These are phyloP conservation scores for Caradrina kadenii DNA, from an alignment of 2,888 invertebrate species.

Conservation along the genomic window DNA sequence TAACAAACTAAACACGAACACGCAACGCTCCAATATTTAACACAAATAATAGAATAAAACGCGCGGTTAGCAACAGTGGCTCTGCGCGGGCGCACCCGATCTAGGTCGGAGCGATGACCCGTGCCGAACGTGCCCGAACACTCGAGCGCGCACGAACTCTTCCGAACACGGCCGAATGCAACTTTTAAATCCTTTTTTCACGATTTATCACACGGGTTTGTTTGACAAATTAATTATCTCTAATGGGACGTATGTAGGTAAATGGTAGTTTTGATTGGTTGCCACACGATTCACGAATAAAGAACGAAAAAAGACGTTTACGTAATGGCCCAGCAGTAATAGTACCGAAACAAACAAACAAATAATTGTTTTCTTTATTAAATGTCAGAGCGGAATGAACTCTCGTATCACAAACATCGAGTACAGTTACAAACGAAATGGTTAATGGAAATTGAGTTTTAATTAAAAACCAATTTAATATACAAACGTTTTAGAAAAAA, in stretches of 20 bases:
- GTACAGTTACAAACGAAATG: slow-evolving; percentile 60
- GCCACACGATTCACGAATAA: slow-evolving; percentile 30
- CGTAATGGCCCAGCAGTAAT: slow-evolving; percentile 47
- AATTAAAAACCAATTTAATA: slow-evolving; percentile 50
- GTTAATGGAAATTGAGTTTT: slow-evolving; percentile 45
- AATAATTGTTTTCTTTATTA: slow-evolving; percentile 68
- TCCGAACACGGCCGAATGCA: slow-evolving; percentile 50
- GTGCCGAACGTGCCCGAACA: slow-evolving; percentile 67
- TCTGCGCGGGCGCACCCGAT: slow-evolving; percentile 68
- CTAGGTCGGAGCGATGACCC: slow-evolving; percentile 81
- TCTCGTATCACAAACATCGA: slow-evolving; percentile 57
- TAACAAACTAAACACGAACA: slow-evolving; percentile 64
- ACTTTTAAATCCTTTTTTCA: slow-evolving; percentile 47
- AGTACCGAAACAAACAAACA: slow-evolving; percentile 54
- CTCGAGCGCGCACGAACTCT: slow-evolving; percentile 58
- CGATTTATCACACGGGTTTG: slow-evolving; percentile 52
- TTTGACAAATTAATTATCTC: slow-evolving; percentile 62
- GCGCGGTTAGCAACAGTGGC: slow-evolving; percentile 64
- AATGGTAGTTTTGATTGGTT: slow-evolving; percentile 57
- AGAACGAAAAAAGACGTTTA: slow-evolving; percentile 48
- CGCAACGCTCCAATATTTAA: slow-evolving; percentile 61
- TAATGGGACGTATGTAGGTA: slow-evolving; percentile 62
- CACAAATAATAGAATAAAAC: slow-evolving; percentile 65
- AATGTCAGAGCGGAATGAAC: slow-evolving; percentile 64
- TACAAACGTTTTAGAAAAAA: slow-evolving; percentile 28